A percentile compares a stretch with the other conserved stretches of the same genome.
Conservation (phyloP, 2,888 invertebrate genomes). For the Andrena praecox region DNA sequence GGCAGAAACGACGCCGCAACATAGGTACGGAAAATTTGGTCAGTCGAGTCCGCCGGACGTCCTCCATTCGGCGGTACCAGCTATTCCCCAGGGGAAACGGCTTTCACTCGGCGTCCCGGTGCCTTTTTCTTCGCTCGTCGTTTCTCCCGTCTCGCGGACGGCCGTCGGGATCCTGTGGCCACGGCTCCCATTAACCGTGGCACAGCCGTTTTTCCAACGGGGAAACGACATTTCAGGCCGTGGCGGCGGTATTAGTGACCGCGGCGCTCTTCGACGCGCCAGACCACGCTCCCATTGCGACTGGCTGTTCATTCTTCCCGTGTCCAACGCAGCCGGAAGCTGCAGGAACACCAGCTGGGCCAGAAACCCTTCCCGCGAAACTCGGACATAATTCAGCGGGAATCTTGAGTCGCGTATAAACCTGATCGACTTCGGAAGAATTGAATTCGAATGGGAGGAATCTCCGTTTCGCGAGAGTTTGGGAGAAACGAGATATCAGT, state of each 20-base stretch:
- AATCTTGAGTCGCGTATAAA: not conserved
- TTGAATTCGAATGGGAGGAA: too few relatives aligned
- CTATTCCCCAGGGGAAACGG: slow-evolving; percentile 35
- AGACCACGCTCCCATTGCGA: not conserved
- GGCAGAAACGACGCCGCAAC: not conserved
- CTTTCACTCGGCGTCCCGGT: slow-evolving; percentile 20
- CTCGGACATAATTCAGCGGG: too few relatives aligned
- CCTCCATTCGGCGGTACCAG: not conserved
- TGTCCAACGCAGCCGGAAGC: slow-evolving; percentile 16
- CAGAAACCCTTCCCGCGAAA: too few relatives aligned
- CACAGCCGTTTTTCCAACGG: slow-evolving; percentile 51
- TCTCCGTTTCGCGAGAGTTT: too few relatives aligned
- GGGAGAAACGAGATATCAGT: too few relatives aligned
- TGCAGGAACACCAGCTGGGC: not conserved
- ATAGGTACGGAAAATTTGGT: slow-evolving; percentile 34
- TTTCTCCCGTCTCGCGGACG: slow-evolving; percentile 19
- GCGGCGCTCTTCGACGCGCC: not conserved
- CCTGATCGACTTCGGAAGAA: not conserved
- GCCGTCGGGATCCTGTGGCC: slow-evolving; percentile 25
- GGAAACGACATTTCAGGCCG: slow-evolving; percentile 49
- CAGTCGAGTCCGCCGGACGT: not conserved
- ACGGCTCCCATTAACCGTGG: slow-evolving; percentile 44
- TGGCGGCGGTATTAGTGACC: slow-evolving; percentile 32
- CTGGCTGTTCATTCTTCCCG: slow-evolving; percentile 8
- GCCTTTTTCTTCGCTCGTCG: slow-evolving; percentile 12